Percentiles rank a stretch among this genome's conserved stretches.
phyloP scores from a whole-genome alignment of 2,888 invertebrate species.

The Pristionchus japonicus region DNA sequence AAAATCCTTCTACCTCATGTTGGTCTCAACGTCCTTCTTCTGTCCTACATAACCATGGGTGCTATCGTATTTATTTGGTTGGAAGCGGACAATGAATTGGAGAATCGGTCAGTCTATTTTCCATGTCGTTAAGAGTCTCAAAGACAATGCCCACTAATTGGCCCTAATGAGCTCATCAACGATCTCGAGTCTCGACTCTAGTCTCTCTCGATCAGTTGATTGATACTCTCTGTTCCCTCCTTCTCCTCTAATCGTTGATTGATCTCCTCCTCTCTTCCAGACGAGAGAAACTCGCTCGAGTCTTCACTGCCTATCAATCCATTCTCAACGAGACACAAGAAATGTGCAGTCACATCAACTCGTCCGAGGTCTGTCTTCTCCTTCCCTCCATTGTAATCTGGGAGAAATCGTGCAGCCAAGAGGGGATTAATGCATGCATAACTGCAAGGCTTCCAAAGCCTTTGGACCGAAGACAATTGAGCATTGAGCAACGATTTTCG shows the following conservation, averaged over 20 bases:
- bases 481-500: too few species aligned
- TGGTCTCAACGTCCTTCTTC: conserved; percentile 73
- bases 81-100: conserved; percentile 73
- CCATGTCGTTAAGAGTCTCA: not conserved
- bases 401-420: not conserved
- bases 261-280: conserved; percentile 34
- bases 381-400: not conserved
- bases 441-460: not conserved
- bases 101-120: conserved; percentile 49
- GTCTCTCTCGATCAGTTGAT: not conserved
- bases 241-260: not conserved
- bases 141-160: not conserved
- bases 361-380: conserved; percentile 22
- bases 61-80: conserved; percentile 74
- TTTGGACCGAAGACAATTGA: not conserved
- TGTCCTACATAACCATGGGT: conserved; percentile 74
- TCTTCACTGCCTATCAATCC: conserved; percentile 42
- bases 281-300: not conserved
- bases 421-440: not conserved
- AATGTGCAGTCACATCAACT: conserved; percentile 53
- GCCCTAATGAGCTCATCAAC: not conserved
- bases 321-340: conserved; percentile 66
- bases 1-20: conserved; percentile 75
- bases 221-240: not conserved
- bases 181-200: not conserved